Base-by-base conservation (phyloP, 2,113 vertebrate genomes). In the Charina bottae region DNA sequence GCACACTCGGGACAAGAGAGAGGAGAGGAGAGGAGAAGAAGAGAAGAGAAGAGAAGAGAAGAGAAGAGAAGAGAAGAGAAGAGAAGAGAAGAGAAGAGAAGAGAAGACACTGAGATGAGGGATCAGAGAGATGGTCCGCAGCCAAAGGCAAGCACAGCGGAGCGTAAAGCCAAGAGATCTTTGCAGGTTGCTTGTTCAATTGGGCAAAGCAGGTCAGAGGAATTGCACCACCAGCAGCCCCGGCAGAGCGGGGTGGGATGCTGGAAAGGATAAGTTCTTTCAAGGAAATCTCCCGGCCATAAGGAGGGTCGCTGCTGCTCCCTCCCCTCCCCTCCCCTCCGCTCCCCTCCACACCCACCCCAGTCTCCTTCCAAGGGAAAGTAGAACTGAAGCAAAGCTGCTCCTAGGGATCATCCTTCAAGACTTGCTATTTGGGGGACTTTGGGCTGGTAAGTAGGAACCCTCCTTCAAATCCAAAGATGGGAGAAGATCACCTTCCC, bases 161-260 rank as follows among this genome's bases (percentile, higher is more conserved):
- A n/a, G 54, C 49, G 53, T 83, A 68, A 42, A 15, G 53, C 83
- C 54, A 42, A 53, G 24, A 10, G 54, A 58, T 28, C 58, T 21
- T 92, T 88, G 19, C 64, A 88, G 86, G 33, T 56, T 88, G 64
- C 59, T 92, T 83, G 33, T 54, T 78, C 60, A 60, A 42, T 88
- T 37, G 68, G 58, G 37, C 64, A 88, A 83, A 92, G 55, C 37
- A 83, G 64, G 56, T 88, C 88, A 92, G 17, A 91, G 83, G 56
- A 49, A 15, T n/a, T 53, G 28, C 28, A 55, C 11, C 33, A 10
- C 3, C 13, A 2, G 13, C 55, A 23, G 49, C 21, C 12, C 2
- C 3, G 2, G 89, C 55, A 19, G 49, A 28, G 78, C 83, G 2
- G 2, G 83, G n/a, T 28, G 91, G 87, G 42, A 2, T 53, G 12